Percentiles rank a stretch among this genome's conserved stretches.
Conservation (phyloP, 1,140 invertebrate species). For the Dendroctonus valens region DNA sequence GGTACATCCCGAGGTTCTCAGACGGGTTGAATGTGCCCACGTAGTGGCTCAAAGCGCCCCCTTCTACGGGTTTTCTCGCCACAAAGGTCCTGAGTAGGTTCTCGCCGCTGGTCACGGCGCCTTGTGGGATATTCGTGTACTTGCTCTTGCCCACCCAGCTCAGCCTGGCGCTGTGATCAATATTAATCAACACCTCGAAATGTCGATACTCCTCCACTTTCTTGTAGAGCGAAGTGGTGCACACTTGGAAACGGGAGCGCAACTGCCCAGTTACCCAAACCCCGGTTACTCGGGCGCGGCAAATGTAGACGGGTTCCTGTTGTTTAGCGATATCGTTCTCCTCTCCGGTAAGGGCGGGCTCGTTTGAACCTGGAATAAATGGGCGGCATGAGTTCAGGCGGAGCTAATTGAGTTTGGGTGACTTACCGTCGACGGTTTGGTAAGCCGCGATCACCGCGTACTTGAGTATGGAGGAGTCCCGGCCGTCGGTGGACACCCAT, state of each 20-base stretch:
- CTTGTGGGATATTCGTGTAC: slow-evolving; percentile 59
- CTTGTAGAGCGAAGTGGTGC: slow-evolving; percentile 64
- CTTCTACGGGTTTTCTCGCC: slow-evolving; percentile 51
- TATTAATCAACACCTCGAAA: slow-evolving; percentile 75
- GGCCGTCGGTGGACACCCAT: slow-evolving; percentile 45
- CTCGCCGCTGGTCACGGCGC: slow-evolving; percentile 63
- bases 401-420: neutral
- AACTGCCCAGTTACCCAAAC: slow-evolving; percentile 69
- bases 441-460: slow-evolving; percentile 50
- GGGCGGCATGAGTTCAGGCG: neutral
- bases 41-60: slow-evolving; percentile 57
- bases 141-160: slow-evolving; percentile 71
- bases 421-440: slow-evolving; percentile 42
- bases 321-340: slow-evolving; percentile 22
- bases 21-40: slow-evolving; percentile 66
- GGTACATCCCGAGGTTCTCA: slow-evolving; percentile 64
- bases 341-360: slow-evolving; percentile 17
- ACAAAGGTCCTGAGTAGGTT: slow-evolving; percentile 53
- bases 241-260: slow-evolving; percentile 55
- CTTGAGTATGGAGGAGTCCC: slow-evolving; percentile 39
- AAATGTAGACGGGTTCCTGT: slow-evolving; percentile 62
- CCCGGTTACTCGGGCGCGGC: slow-evolving; percentile 66
- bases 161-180: slow-evolving; percentile 70
- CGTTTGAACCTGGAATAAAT: slow-evolving; percentile 29
- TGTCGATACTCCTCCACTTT: slow-evolving; percentile 58